Evolutionary conservation across 64 coral and sea anemone species (phyloP), one percentile per base, ranked within the genome.

Genomic region (Porites lutea): DNA sequence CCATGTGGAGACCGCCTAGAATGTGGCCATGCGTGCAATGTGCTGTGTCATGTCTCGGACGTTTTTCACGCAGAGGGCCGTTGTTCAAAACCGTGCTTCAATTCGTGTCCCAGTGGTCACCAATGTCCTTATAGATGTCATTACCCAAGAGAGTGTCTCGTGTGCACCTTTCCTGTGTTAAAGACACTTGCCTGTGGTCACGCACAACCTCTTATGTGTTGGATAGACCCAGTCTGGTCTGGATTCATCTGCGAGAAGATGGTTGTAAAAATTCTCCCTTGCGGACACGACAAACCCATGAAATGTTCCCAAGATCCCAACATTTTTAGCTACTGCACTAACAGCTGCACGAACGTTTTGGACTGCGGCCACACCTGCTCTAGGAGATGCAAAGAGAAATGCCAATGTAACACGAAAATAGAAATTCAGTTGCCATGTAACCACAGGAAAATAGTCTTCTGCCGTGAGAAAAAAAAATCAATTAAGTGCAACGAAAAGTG

Each of bases 281-380:
- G 92, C 52, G 58, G 63, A 0, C 86, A 93, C 66, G 19, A 52
- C 6, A 82, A 88, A 8, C 8, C 0, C 14, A 74, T 93, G 65
- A n/a, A 49, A 1, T 93, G 92, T 52, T 68, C 69, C 23, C 49
- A 59, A 4, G 66, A 93, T 79, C 86, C 92, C 2, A 61, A 37
- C 9, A 6, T 9, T 12, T 65, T 78, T 20, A 53, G 23, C 7
- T 7, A 82, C 2, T 93, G 92, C 64, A 37, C 81, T 3, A 71
- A 74, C 13, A 72, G 37, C 54, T 93, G 92, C 10, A 23, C 6
- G 13, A 54, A 59, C 18, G 14, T 54, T 18, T 53, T 93, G 79
- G 7, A 81, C 4, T 93, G 92, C 74, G 76, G 65, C 50, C 92
- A 93, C 70, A 65, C 49, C 46, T 93, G 92, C 74, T 48, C 76